Evolutionary conservation across 2,797 vertebrate species (phyloP).

Genomic region (Poecilia picta): DNA sequence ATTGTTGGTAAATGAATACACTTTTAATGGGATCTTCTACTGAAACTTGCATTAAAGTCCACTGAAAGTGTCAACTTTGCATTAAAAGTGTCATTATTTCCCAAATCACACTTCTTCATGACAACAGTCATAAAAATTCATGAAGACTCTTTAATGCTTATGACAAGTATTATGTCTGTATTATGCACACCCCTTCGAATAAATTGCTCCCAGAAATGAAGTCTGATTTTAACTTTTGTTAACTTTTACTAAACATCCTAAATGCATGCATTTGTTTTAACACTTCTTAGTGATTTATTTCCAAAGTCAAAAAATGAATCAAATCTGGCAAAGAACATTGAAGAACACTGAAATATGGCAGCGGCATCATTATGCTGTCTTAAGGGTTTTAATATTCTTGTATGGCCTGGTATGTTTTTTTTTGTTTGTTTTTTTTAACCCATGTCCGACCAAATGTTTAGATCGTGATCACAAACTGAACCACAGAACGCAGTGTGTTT

Average conservation of each 20-base stretch:
- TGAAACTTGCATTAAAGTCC: too few species aligned
- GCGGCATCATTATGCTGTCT: neutral
- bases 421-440: neutral
- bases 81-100: too few species aligned
- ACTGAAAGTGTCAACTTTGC: too few species aligned
- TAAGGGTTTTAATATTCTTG: neutral
- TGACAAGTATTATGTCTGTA: too few species aligned
- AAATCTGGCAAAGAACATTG: neutral
- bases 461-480: neutral
- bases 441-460: neutral
- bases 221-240: too few species aligned
- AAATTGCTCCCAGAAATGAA: too few species aligned
- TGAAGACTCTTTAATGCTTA: too few species aligned
- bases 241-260: neutral
- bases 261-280: neutral
- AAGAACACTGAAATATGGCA: neutral
- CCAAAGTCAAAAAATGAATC: neutral
- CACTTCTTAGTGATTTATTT: neutral
- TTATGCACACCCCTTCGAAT: too few species aligned
- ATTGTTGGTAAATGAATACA: too few species aligned
- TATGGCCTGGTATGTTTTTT: neutral
- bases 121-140: too few species aligned
- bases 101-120: too few species aligned
- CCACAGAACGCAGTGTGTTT: neutral
- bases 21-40: too few species aligned